Conservation (phyloP, 2,797 vertebrate genomes). For the Caiman crocodilus region DNA sequence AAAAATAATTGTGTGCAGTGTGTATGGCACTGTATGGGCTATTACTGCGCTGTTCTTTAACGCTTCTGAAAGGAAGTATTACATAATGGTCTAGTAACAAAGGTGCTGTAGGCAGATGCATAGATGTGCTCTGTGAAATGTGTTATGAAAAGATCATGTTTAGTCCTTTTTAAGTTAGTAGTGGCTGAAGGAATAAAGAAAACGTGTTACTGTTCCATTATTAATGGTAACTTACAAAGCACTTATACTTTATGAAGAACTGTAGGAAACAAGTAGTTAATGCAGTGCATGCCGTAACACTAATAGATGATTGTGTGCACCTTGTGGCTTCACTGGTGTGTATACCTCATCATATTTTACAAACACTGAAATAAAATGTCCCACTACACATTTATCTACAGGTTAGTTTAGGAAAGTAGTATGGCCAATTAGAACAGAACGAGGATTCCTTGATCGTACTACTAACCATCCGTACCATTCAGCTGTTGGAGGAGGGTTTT, state of each 20-base stretch:
- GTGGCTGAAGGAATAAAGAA: neutral
- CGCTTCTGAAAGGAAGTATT: no score
- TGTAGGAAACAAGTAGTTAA: neutral
- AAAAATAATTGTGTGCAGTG: no score
- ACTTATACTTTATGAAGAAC: neutral
- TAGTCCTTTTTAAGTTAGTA: neutral
- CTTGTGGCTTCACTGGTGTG: no score
- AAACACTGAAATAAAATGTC: neutral
- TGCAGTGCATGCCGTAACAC: neutral
- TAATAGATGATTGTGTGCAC: neutral
- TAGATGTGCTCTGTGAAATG: neutral
- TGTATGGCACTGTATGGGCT: no score
- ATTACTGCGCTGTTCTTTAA: no score
- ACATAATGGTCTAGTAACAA: no score
- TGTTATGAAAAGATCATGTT: constrained; percentile 26
- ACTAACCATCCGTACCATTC: neutral
- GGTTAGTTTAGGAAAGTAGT: neutral
- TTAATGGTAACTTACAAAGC: constrained; percentile 23
- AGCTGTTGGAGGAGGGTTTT: neutral
- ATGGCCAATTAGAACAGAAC: neutral
- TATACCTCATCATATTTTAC: neutral
- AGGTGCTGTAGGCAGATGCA: no score
- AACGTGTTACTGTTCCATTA: neutral
- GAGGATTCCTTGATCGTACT: neutral
- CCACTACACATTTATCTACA: neutral